A percentile compares a stretch with the other conserved stretches of the same genome.
These are phyloP conservation scores for Montipora capitata DNA, from an alignment of 92 coral and sea anemone species.

Conservation along the genomic window DNA sequence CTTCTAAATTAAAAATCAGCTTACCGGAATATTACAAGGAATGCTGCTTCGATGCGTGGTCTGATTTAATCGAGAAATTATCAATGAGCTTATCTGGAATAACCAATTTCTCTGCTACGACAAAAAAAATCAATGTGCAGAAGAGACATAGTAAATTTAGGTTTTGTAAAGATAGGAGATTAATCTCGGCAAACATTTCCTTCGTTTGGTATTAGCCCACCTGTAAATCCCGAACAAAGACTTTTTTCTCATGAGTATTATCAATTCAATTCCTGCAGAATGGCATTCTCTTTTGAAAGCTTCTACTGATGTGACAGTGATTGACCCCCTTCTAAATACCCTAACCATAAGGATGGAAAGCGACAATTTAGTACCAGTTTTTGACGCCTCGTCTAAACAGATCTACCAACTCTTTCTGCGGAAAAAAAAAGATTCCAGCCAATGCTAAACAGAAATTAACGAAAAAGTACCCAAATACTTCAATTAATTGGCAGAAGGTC, in stretches of 20 bases:
- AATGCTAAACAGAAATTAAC: conserved; percentile 5
- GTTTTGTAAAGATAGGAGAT: neutral
- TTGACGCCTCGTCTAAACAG: neutral
- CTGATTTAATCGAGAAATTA: neutral
- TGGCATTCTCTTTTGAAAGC: neutral
- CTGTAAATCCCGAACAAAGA: conserved; percentile 11
- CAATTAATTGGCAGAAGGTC: neutral
- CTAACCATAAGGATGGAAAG: neutral
- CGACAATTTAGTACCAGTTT: too few species aligned
- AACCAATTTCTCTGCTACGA: neutral
- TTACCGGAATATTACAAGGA: too few species aligned
- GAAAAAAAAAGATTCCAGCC: neutral
- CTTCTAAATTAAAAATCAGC: conserved; percentile 19
- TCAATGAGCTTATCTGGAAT: conserved; percentile 11
- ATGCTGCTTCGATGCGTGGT: too few species aligned
- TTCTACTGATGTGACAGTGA: neutral
- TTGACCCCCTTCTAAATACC: conserved; percentile 6
- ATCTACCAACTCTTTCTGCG: neutral
- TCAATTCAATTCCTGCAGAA: conserved; percentile 11
- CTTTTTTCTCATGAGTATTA: neutral
- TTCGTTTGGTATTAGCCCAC: neutral
- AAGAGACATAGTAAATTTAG: conserved; percentile 2
- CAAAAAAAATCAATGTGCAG: conserved; percentile 1
- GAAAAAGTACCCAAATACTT: neutral
- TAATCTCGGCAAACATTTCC: neutral